A percentile compares a stretch with the other conserved stretches of the same genome.
phyloP scores from a whole-genome alignment of 64 coral and sea anemone species.

The Cladopsammia gracilis region DNA sequence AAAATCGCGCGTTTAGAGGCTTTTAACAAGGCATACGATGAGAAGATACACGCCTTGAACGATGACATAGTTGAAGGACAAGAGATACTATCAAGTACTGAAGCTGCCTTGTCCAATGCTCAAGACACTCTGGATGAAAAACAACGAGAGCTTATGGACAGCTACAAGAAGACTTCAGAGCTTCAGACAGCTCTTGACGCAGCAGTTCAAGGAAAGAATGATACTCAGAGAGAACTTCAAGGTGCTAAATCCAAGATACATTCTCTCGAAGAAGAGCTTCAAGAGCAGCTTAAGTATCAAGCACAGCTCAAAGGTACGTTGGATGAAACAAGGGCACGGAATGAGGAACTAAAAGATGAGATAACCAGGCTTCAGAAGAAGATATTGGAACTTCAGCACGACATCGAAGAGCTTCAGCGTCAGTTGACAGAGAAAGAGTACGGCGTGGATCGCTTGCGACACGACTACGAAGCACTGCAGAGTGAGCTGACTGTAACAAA shows the following conservation, averaged over 20 bases:
- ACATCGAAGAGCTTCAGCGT: constrained; percentile 56
- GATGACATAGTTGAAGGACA: constrained; percentile 80
- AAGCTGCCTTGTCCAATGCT: constrained; percentile 63
- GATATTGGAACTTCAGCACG: constrained; percentile 81
- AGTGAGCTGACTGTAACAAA: constrained; percentile 70
- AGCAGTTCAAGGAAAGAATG: constrained; percentile 78
- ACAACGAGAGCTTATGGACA: constrained; percentile 91
- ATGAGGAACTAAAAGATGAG: constrained; percentile 91
- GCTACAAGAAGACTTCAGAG: constrained; percentile 89
- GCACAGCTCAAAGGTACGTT: constrained; percentile 88
- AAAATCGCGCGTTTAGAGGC: constrained; percentile 87
- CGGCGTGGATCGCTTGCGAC: constrained; percentile 66
- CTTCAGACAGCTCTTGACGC: constrained; percentile 83
- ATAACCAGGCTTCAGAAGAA: constrained; percentile 82
- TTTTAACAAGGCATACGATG: constrained; percentile 92
- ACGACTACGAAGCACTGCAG: constrained; percentile 67
- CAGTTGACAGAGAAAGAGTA: constrained; percentile 75
- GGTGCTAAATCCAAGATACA: constrained; percentile 69
- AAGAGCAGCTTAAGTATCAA: constrained; percentile 86
- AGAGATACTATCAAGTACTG: constrained; percentile 64
- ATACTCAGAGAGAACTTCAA: constrained; percentile 81
- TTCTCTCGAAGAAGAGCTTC: constrained; percentile 85
- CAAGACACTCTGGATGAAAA: constrained; percentile 73
- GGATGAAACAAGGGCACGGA: constrained; percentile 87
- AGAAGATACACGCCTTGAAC: constrained; percentile 87